phyloP scores from a whole-genome alignment of 1,140 invertebrate genomes.

The Sitodiplosis mosellana region DNA sequence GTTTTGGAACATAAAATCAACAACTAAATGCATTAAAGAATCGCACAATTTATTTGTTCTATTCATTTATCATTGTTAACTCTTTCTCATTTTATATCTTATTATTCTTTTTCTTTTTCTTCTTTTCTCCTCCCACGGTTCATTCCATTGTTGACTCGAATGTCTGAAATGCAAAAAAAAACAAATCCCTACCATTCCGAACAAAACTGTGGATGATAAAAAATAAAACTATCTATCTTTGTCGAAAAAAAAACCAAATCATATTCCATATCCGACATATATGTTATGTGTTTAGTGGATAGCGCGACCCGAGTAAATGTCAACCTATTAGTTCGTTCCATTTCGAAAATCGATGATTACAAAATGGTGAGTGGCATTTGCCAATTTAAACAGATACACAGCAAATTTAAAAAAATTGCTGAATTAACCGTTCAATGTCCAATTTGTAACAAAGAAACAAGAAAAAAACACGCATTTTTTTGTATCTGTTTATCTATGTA shows the following conservation, averaged over 20 bases:
- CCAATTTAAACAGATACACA: neutral
- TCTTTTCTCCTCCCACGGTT: no score
- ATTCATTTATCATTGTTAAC: no score
- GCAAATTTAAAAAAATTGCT: neutral
- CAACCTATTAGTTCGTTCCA: constrained; percentile 89
- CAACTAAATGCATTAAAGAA: neutral
- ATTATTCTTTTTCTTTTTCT: no score
- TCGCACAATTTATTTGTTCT: neutral
- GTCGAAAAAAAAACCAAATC: neutral
- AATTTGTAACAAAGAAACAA: neutral
- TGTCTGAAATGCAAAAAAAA: no score
- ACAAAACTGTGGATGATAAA: no score
- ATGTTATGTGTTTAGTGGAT: constrained; percentile 32
- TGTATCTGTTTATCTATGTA: neutral
- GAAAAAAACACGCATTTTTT: neutral
- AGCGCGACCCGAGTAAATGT: constrained; percentile 62
- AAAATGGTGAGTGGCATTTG: constrained; percentile 75
- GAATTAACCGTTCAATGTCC: neutral
- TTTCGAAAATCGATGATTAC: constrained; percentile 97
- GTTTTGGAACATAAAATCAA: neutral
- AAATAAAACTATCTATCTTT: neutral
- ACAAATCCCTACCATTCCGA: no score
- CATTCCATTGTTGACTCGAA: no score
- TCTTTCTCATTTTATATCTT: neutral
- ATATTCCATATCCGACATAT: neutral